Evolutionary conservation across 2,797 vertebrate species (phyloP).

Genomic region (Amazona ochrocephala): DNA sequence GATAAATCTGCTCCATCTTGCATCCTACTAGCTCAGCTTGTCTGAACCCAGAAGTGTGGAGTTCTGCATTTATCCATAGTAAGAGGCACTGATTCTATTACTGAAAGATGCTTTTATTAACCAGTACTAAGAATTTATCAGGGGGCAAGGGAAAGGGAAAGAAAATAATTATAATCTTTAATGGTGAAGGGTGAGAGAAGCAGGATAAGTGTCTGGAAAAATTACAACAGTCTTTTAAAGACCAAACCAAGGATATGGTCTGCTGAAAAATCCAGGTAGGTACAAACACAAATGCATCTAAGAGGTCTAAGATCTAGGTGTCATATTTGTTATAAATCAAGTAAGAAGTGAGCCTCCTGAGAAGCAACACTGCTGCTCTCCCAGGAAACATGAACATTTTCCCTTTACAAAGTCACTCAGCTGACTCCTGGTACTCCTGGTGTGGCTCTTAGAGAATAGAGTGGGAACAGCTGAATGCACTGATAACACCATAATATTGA

Average conservation of each 20-base stretch:
- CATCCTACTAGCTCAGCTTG: not conserved
- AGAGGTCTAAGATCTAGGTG: not conserved
- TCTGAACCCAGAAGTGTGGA: not conserved
- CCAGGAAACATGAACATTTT: not conserved
- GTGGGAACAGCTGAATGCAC: not conserved
- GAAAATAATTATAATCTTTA: not conserved
- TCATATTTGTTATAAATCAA: not conserved
- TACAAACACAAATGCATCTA: not conserved
- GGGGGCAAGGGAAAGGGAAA: not conserved
- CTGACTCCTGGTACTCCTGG: not conserved
- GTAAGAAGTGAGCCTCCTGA: not conserved
- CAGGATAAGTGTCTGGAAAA: not conserved
- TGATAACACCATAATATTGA: not conserved
- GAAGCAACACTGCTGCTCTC: not conserved
- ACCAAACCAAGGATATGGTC: not conserved
- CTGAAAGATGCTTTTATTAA: not conserved
- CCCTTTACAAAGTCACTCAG: not conserved
- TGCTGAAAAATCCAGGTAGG: not conserved
- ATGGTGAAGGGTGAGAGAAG: accelerated
- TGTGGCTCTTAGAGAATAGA: not conserved
- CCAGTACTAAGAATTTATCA: not conserved
- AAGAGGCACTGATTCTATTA: not conserved
- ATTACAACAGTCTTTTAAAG: not conserved
- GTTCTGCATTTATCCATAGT: not conserved
- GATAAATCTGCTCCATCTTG: not conserved